Evolutionary conservation across 2,888 invertebrate genomes (phyloP).

Genomic region (Spodoptera littoralis): DNA sequence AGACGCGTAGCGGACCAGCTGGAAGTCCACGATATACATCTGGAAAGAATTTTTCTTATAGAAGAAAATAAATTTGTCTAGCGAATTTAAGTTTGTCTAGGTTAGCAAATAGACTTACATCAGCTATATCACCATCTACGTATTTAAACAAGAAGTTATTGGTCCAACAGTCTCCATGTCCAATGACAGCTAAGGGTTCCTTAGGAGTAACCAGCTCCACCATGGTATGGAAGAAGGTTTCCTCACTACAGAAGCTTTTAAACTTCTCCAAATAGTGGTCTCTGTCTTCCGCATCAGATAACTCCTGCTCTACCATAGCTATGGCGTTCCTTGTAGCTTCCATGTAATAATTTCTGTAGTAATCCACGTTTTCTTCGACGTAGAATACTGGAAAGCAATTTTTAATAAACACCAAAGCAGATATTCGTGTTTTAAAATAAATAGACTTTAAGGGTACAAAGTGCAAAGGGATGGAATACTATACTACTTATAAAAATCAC

Average conservation of each 20-base stretch:
- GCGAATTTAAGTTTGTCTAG: too few relatives aligned
- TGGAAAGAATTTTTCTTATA: conserved; percentile 61
- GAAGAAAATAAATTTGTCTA: too few relatives aligned
- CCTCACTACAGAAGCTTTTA: conserved; percentile 89
- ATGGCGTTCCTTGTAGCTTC: conserved; percentile 90
- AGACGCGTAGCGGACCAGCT: conserved; percentile 91
- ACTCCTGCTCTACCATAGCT: conserved; percentile 89
- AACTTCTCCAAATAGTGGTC: conserved; percentile 89
- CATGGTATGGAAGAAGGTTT: conserved; percentile 91
- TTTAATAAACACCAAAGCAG: too few relatives aligned
- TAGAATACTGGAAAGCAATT: conserved; percentile 85
- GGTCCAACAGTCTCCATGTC: conserved; percentile 93
- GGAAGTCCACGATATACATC: conserved; percentile 92
- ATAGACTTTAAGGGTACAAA: background rate
- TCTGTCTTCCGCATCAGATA: conserved; percentile 76
- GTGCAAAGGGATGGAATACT: background rate
- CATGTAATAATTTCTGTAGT: conserved; percentile 91
- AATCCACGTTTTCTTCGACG: conserved; percentile 90
- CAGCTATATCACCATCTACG: conserved; percentile 85
- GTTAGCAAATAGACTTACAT: conserved; percentile 70
- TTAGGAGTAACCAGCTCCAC: conserved; percentile 89
- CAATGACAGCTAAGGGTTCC: conserved; percentile 91
- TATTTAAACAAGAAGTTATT: conserved; percentile 92
- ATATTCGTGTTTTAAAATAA: too few relatives aligned
- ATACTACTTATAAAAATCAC: conserved; percentile 60